Base-by-base conservation (phyloP, 2,888 invertebrate species). In the Antheraea yamamai region DNA sequence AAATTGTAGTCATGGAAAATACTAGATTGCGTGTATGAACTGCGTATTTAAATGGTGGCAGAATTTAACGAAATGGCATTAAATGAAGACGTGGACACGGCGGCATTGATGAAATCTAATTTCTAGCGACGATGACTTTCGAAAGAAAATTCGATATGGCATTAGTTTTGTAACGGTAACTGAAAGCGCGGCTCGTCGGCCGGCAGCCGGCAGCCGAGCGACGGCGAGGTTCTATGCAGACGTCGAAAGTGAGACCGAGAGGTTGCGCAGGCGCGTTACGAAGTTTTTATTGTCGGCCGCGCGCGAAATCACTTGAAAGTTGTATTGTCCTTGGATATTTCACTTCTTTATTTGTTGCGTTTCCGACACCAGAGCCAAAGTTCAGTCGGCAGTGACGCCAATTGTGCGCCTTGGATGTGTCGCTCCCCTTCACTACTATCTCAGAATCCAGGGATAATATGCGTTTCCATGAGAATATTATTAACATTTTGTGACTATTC, bases 241-340 rank as follows among this genome's bases (percentile, higher is more conserved):
- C 91, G 92, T 93, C 92, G 93, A 93, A 92, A 93, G 94, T 92
- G 89, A 92, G 91, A 91, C 92, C 91, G 93, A 91, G 93, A 92
- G 90, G 93, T 94, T 94, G 95, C 95, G 93, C 93, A 93, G 92
- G 87, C 92, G 89, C 87, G 88, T 93, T 92, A 92, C 94, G 92
- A 92, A 94, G 94, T 94, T 95, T 93, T 95, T 94, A 93, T 92
- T 92, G 93, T 93, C 92, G 92, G 92, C 91, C 87, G 92, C 92
- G 92, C 93, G 93, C 93, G 95, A 95, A 94, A 94, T 95, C 94
- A 92, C 92, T 95, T 92, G 95, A 95, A 95, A 94, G 94, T 94
- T 92, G 92, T 91, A 91, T 91, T 94, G 94, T 94, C 94, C 95
- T 95, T 95, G 94, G 92, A 89, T 94, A 92, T 93, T 94, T 94